Evolutionary conservation across 2,888 invertebrate genomes (phyloP), one percentile per base, ranked within the genome.

Genomic region (Esperia sulphurella): DNA sequence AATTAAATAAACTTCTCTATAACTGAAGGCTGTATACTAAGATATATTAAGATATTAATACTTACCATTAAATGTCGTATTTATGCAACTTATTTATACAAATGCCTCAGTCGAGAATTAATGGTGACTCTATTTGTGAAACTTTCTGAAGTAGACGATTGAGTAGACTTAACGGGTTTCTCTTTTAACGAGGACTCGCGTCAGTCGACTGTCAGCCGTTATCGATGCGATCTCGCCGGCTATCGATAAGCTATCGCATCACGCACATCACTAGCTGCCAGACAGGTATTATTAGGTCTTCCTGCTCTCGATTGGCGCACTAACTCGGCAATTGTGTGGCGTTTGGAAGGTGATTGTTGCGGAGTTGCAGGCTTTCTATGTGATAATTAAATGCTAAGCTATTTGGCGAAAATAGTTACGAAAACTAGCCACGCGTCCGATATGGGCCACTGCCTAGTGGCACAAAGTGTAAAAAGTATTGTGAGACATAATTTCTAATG

Each of bases 251-350:
- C 21, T 52, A 53, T 58, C 59, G 47, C 49, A 53, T 58, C 59
- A 46, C 49, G 54, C 52, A 50, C 79, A 70, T 77, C 82, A 68
- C 86, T 86, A 81, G 76, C 56, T 37, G 59, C 73, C 71, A 79
- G 83, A 81, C 84, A 71, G 75, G 86, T 86, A 86, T 83, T 85
- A 84, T 86, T 85, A 86, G 83, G 83, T 84, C 83, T 86, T 86
- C 85, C 82, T 83, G 83, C 75, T 81, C 79, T 83, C 78, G 70
- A 78, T 81, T 76, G 74, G 72, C 61, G 58, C 59, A 58, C 73
- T 68, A 74, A 78, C 75, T 75, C 71, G 71, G 76, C 76, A 75
- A 77, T 79, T 74, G 74, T 61, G 60, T 62, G 63, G 61, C 58
- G 57, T 21, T 37, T 12, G 10, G 29, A 21, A 8, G 28, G 37